These are phyloP conservation scores for Eretmocerus hayati DNA, from an alignment of 2,888 invertebrate species.

Conservation along the genomic window DNA sequence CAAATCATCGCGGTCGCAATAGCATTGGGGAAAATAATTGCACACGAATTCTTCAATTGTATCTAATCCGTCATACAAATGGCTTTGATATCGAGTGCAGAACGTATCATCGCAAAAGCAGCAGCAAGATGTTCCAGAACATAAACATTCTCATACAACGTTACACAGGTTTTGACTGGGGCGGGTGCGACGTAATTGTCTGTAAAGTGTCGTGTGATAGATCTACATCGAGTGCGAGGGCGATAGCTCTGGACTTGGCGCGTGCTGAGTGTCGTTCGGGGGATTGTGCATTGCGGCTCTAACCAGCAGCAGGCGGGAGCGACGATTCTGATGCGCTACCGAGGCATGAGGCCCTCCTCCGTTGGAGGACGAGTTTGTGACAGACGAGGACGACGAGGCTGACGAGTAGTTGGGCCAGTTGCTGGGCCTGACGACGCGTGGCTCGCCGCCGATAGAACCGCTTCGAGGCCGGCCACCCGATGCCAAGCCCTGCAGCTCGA, in stretches of 20 bases:
- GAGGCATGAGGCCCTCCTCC: slow-evolving; percentile 40
- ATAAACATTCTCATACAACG: no score
- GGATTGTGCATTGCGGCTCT: slow-evolving; percentile 19
- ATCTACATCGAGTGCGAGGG: no score
- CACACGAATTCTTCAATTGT: no score
- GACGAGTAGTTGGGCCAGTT: slow-evolving; percentile 28
- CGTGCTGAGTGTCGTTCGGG: neutral
- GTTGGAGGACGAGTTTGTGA: slow-evolving; percentile 34
- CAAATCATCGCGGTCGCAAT: no score
- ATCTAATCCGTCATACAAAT: no score
- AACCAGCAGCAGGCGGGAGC: slow-evolving; percentile 29
- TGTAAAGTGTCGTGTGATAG: no score
- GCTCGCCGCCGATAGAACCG: slow-evolving; percentile 14
- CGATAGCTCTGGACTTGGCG: neutral
- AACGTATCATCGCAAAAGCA: no score
- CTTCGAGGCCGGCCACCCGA: slow-evolving; percentile 17
- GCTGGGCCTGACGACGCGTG: neutral
- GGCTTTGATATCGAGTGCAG: no score
- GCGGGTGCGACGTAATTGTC: no score
- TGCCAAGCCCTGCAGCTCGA: slow-evolving; percentile 17
- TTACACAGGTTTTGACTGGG: no score
- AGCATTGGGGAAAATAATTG: no score
- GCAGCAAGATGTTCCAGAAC: no score
- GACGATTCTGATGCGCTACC: slow-evolving; percentile 35
- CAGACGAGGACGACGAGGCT: slow-evolving; percentile 39